Percentiles rank a stretch among this genome's conserved stretches.
These are phyloP conservation scores for Microtus richardsoni DNA, from an alignment of 2,113 vertebrate species.

Conservation along the genomic window DNA sequence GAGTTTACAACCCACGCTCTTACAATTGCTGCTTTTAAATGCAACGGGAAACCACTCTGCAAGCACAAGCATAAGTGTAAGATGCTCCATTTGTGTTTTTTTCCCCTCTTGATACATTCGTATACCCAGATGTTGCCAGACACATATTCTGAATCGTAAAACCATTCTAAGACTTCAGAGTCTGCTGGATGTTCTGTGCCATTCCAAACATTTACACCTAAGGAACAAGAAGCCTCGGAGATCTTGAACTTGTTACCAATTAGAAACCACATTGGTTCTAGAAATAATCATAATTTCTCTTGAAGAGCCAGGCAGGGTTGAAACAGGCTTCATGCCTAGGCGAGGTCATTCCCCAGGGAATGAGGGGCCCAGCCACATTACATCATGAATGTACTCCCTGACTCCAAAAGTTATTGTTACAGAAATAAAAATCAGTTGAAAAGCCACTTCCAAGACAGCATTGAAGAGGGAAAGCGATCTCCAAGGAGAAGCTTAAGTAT, in stretches of 20 bases:
- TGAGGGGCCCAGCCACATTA: background rate
- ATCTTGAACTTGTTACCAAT: background rate
- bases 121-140: background rate
- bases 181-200: background rate
- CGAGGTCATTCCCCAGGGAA: background rate
- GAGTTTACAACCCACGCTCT: constrained; percentile 38
- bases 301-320: background rate
- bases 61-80: constrained; percentile 5
- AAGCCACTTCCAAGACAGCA: constrained; percentile 55
- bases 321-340: background rate
- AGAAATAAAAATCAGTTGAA: constrained; percentile 64
- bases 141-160: constrained; percentile 40
- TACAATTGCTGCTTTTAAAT: constrained; percentile 16
- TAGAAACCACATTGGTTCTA: background rate
- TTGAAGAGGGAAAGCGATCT: constrained; percentile 50
- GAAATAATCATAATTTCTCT: constrained; percentile 23
- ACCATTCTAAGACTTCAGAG: background rate
- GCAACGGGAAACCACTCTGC: constrained; percentile 12
- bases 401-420: background rate
- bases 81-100: background rate
- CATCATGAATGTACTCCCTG: background rate
- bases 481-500: constrained; percentile 41
- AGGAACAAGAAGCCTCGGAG: background rate
- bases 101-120: background rate
- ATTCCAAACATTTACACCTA: constrained; percentile 7